phyloP scores from a whole-genome alignment of 2,888 invertebrate species.

The Lysandra coridon region DNA sequence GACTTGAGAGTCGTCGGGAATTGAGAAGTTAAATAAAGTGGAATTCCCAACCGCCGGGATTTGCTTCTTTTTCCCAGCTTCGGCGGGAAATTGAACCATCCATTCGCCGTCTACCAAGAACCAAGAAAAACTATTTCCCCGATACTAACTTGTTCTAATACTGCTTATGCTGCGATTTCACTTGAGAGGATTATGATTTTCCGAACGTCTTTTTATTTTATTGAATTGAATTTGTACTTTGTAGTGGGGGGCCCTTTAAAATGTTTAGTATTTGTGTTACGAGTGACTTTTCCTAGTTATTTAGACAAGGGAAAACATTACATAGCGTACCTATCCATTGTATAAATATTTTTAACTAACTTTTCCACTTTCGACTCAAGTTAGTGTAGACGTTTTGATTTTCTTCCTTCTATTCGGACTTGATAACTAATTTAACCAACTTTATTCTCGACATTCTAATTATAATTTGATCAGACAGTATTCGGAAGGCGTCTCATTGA shows the following conservation, averaged over 20 bases:
- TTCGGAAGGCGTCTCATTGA: slow-evolving; percentile 24
- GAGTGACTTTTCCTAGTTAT: neutral
- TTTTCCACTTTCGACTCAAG: too few species aligned
- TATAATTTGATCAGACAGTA: neutral
- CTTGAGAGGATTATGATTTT: slow-evolving; percentile 11
- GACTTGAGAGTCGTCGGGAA: slow-evolving; percentile 50
- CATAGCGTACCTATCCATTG: neutral
- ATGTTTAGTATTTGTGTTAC: neutral
- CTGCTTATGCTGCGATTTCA: slow-evolving; percentile 12
- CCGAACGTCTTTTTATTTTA: neutral
- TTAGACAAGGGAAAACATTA: neutral
- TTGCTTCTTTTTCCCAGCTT: slow-evolving; percentile 41
- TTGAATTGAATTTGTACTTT: neutral
- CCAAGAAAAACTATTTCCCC: slow-evolving; percentile 40
- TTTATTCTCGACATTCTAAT: neutral
- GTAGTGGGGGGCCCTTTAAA: neutral
- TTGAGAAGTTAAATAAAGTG: slow-evolving; percentile 58
- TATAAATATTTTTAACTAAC: neutral
- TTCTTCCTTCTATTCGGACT: too few species aligned
- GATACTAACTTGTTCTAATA: slow-evolving; percentile 40
- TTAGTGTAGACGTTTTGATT: too few species aligned
- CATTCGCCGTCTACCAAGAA: slow-evolving; percentile 37
- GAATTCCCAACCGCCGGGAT: slow-evolving; percentile 39
- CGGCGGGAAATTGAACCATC: slow-evolving; percentile 48
- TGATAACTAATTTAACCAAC: neutral